Base-by-base conservation (phyloP, 2,888 invertebrate genomes). In the Oxystoma pomonae region DNA sequence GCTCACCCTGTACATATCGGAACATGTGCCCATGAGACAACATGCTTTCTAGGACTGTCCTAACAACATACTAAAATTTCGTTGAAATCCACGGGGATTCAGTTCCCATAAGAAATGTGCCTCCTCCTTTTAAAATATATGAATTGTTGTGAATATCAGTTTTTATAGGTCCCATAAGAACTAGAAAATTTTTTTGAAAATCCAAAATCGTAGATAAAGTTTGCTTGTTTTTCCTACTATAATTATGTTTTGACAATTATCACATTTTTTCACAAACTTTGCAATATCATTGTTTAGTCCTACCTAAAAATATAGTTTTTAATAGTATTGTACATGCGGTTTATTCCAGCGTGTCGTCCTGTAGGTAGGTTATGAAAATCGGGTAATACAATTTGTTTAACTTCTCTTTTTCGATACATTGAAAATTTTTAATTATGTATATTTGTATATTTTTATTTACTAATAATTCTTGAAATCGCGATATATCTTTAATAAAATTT, bases 351-450 rank as follows among this genome's bases (percentile, higher is more conserved):
- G 63, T 70, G 69, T 35, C 69, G 70, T 53, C 70, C 68, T 20
- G 69, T 71, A 16, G 68, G 69, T 49, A 71, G 60, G 20, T 68
- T 58, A 57, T 71, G 68, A 52, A 68, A 71, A 62, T 71, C 68
- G 59, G 71, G 71, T 63, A 71, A 18, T 20, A 71, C 68, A 56
- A 71, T 52, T 62, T 67, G 59, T 66, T 57, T 18, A 18, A 7
- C 12, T 7, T 12, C 35, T 35, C 12, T 35, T 35, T 35, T 35
- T 35, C 35, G 53, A 70, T 58, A 16, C 55, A 56, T 60, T 66
- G 49, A 18, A 63, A 56, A 21, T 58, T 20, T 61, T 65, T 69
- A 20, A 69, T 52, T 52, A 68, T 58, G 20, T 12, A 53, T 55
- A 62, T 62, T 60, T 65, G 58, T 55, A 53, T 50, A 57, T 63